Conservation (phyloP, 2,113 vertebrate genomes). For the Dunckerocampus dactyliophorus region DNA sequence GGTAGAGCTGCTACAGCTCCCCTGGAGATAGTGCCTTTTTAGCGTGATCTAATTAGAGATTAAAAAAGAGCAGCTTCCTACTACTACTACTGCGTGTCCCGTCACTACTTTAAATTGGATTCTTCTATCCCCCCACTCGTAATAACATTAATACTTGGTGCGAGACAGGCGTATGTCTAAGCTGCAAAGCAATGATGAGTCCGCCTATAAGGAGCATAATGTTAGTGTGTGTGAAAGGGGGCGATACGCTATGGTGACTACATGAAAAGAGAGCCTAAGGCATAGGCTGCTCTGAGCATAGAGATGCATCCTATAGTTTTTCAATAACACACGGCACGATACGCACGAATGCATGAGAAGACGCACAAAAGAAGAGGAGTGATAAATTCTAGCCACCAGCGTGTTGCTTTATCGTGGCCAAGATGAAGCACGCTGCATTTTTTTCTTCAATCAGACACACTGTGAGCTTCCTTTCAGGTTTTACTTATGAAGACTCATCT, state of each 20-base stretch:
- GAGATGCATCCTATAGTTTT: constrained; percentile 50
- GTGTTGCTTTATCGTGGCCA: constrained; percentile 33
- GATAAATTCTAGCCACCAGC: constrained; percentile 50
- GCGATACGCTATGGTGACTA: constrained; percentile 35
- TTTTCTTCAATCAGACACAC: constrained; percentile 47
- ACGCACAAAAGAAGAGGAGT: constrained; percentile 51
- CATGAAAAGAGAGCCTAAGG: constrained; percentile 41
- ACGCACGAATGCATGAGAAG: constrained; percentile 51
- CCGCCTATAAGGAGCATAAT: constrained; percentile 21
- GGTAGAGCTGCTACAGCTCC: constrained; percentile 28
- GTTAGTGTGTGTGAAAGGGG: constrained; percentile 4
- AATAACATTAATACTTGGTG: constrained; percentile 22
- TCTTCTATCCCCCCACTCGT: neutral
- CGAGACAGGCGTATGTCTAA: constrained; percentile 18
- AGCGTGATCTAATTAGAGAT: constrained; percentile 56
- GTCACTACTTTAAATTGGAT: constrained; percentile 18
- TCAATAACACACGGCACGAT: constrained; percentile 58
- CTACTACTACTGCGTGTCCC: constrained; percentile 28
- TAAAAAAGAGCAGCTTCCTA: constrained; percentile 33
- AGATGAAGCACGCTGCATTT: constrained; percentile 26
- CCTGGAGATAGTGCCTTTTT: constrained; percentile 32
- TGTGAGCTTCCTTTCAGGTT: constrained; percentile 24
- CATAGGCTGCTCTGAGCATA: constrained; percentile 39
- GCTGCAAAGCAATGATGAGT: constrained; percentile 28
- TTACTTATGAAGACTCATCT: constrained; percentile 13